phyloP scores from a whole-genome alignment of 2,888 invertebrate genomes.

The Ochlodes sylvanus region DNA sequence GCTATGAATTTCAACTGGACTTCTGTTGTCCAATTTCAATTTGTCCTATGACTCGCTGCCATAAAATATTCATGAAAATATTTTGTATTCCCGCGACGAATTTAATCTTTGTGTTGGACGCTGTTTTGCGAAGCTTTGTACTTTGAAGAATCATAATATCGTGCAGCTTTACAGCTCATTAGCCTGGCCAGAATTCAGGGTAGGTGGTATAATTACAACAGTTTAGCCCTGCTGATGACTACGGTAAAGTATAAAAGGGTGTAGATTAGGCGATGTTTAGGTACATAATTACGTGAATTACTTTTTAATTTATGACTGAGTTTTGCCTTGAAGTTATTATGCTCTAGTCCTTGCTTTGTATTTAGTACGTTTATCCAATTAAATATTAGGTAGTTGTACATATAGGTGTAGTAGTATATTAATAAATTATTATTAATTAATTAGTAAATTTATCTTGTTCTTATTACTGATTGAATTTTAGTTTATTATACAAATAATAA shows the following conservation, averaged over 20 bases:
- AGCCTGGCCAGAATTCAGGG: not conserved
- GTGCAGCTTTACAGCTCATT: not conserved
- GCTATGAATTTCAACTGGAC: not conserved
- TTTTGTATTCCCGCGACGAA: not conserved
- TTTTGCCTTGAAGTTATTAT: not conserved
- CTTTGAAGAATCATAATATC: conserved; percentile 6
- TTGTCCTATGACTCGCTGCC: not conserved
- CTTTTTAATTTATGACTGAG: no score
- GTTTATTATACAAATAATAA: no score
- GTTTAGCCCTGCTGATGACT: not conserved
- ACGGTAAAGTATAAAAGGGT: not conserved
- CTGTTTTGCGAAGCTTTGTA: not conserved
- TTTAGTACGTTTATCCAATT: no score
- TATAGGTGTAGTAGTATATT: no score
- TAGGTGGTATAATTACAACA: not conserved
- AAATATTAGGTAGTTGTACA: no score
- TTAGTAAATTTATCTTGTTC: no score
- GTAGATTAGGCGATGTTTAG: no score
- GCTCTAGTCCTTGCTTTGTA: not conserved
- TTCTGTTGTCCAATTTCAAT: not conserved
- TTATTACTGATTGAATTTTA: no score
- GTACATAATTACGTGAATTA: no score
- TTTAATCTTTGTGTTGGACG: conserved; percentile 8
- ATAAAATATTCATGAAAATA: conserved; percentile 7
- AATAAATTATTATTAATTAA: no score